Conservation (phyloP, 2,888 invertebrate species). For the Argyra leucocephala region DNA sequence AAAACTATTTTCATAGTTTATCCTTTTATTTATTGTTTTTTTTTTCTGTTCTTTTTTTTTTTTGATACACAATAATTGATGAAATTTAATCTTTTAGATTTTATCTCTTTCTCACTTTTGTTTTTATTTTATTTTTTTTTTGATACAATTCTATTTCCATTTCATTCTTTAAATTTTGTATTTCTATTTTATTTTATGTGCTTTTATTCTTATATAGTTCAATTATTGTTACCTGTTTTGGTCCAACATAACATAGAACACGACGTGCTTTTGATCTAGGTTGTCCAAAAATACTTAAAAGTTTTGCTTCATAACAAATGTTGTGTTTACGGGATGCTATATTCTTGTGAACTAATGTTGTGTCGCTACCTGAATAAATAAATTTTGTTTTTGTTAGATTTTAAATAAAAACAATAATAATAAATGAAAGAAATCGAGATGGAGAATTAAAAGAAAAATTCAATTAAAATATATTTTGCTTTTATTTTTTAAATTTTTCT, state of each 20-base stretch:
- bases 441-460: not conserved
- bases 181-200: too few species aligned
- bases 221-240: slow-evolving; percentile 69
- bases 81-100: too few species aligned
- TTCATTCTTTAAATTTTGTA: too few species aligned
- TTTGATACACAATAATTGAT: too few species aligned
- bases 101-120: too few species aligned
- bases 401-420: not conserved
- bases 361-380: slow-evolving; percentile 55
- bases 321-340: slow-evolving; percentile 76
- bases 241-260: slow-evolving; percentile 81
- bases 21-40: too few species aligned
- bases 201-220: too few species aligned
- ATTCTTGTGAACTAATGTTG: slow-evolving; percentile 76
- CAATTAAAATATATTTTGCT: not conserved
- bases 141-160: too few species aligned
- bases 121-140: too few species aligned
- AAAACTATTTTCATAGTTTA: too few species aligned
- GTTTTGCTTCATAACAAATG: slow-evolving; percentile 76
- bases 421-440: not conserved
- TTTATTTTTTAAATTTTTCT: too few species aligned
- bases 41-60: too few species aligned
- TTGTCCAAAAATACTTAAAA: slow-evolving; percentile 50
- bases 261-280: slow-evolving; percentile 63
- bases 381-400: slow-evolving; percentile 18